phyloP scores from a whole-genome alignment of 53 echinoderm and acorn worm species.

The Temnopleurus reevesii region DNA sequence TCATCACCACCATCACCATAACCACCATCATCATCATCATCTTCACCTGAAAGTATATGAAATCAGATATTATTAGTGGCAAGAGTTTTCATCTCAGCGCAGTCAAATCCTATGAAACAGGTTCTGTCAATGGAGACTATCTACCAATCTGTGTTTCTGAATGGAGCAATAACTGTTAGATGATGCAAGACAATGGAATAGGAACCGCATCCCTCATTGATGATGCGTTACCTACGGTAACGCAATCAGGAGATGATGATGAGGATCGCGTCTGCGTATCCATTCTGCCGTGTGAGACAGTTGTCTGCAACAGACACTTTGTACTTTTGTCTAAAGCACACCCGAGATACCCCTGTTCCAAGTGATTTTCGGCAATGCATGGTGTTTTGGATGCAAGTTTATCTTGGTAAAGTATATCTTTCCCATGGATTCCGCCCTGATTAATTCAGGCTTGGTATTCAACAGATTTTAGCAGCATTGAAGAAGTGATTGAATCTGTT shows the following conservation, averaged over 20 bases:
- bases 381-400: too few relatives aligned
- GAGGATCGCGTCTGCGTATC: background rate
- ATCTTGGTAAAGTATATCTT: too few relatives aligned
- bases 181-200: slow-evolving; percentile 29
- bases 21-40: background rate
- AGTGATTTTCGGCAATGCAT: too few relatives aligned
- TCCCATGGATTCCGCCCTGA: too few relatives aligned
- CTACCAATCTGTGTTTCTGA: slow-evolving; percentile 1
- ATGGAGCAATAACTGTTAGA: background rate
- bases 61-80: too few relatives aligned
- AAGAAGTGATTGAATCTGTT: too few relatives aligned
- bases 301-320: background rate
- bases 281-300: background rate
- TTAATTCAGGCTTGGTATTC: too few relatives aligned
- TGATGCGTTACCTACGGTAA: slow-evolving; percentile 40
- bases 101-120: background rate
- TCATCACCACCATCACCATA: background rate
- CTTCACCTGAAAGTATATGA: too few relatives aligned
- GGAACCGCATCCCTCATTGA: background rate
- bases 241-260: slow-evolving; percentile 33
- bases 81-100: too few relatives aligned
- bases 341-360: too few relatives aligned
- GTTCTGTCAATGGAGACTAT: background rate
- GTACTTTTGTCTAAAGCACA: too few relatives aligned
- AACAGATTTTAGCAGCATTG: too few relatives aligned